These are phyloP conservation scores for Acronicta aceris DNA, from an alignment of 2,888 invertebrate species.

Conservation along the genomic window DNA sequence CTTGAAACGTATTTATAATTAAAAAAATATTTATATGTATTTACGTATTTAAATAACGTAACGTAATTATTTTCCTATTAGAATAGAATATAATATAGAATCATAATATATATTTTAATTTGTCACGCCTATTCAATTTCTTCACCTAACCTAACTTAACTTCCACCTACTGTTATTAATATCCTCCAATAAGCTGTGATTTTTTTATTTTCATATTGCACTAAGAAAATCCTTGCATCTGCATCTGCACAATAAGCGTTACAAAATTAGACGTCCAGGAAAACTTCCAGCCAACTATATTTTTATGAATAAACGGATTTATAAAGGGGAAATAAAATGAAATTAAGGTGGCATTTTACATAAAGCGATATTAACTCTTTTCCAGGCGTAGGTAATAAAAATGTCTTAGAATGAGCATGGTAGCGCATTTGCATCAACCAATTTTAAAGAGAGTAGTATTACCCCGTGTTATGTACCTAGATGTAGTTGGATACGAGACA, in stretches of 20 bases:
- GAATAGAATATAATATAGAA: too few species aligned
- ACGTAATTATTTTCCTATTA: too few species aligned
- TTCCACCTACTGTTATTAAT: too few species aligned
- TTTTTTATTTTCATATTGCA: conserved; percentile 3
- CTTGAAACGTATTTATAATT: too few species aligned
- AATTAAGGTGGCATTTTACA: conserved; percentile 71
- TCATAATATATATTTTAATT: too few species aligned
- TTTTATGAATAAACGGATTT: conserved; percentile 56
- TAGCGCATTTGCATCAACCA: conserved; percentile 70
- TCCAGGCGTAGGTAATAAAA: conserved; percentile 76
- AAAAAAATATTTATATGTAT: too few species aligned
- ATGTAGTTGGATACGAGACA: conserved; percentile 62
- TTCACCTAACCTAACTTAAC: too few species aligned
- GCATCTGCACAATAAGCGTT: conserved; percentile 21
- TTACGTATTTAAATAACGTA: too few species aligned
- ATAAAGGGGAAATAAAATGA: conserved; percentile 64
- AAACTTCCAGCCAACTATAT: conserved; percentile 43
- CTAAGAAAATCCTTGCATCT: conserved; percentile 7
- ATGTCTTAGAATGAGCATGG: conserved; percentile 71
- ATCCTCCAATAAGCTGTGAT: too few species aligned
- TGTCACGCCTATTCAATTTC: too few species aligned
- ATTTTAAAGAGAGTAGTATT: conserved; percentile 45
- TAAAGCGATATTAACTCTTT: conserved; percentile 78
- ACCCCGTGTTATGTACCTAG: conserved; percentile 28
- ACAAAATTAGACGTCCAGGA: conserved; percentile 45